These are phyloP conservation scores for Parnassius glacialis DNA, from an alignment of 2,888 invertebrate genomes.

Conservation along the genomic window DNA sequence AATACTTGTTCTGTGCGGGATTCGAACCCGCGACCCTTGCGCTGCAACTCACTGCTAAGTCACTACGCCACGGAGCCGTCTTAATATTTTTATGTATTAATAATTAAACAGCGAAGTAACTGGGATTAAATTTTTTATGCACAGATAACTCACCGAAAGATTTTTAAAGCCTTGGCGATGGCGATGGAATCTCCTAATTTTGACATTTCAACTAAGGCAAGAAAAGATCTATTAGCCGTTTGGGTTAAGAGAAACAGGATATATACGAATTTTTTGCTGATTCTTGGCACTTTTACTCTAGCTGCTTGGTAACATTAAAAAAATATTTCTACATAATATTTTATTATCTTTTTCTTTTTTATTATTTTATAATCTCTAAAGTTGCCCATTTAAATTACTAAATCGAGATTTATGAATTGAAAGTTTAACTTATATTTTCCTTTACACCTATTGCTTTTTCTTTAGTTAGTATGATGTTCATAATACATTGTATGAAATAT, in stretches of 20 bases:
- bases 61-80: too few species aligned
- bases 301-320: conserved; percentile 49
- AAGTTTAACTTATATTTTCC: neutral
- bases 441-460: neutral
- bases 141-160: conserved; percentile 16
- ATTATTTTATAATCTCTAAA: too few species aligned
- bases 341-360: neutral
- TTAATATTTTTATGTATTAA: neutral
- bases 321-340: too few species aligned
- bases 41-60: too few species aligned
- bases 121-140: neutral
- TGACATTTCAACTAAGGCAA: conserved; percentile 49
- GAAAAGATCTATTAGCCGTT: conserved; percentile 46
- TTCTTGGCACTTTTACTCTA: conserved; percentile 55
- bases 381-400: neutral
- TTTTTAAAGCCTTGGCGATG: conserved; percentile 52
- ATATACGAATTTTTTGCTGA: conserved; percentile 53
- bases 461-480: too few species aligned
- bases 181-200: conserved; percentile 61
- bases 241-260: conserved; percentile 53
- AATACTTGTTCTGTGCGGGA: too few species aligned
- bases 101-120: neutral
- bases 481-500: too few species aligned
- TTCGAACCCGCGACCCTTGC: too few species aligned
- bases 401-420: neutral